Conservation (phyloP, 2,888 invertebrate species). For the Nymphalis urticae region DNA sequence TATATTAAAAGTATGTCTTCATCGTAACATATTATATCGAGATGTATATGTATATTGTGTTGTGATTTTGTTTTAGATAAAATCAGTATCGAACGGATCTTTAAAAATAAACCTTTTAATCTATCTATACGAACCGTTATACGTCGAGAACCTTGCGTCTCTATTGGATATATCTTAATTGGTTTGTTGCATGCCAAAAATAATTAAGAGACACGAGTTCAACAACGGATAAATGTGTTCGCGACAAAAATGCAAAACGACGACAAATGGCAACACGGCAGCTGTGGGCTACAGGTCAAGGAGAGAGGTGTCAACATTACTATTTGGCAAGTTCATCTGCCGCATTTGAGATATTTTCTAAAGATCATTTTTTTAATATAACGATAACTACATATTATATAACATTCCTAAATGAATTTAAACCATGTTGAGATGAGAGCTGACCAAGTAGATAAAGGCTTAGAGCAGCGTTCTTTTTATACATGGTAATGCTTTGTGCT, state of each 20-base stretch:
- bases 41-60: too few species aligned
- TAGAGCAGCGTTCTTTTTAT: too few species aligned
- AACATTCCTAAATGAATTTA: too few species aligned
- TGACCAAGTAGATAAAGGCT: too few species aligned
- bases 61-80: too few species aligned
- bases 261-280: conserved; percentile 44
- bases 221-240: conserved; percentile 16
- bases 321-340: neutral
- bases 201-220: conserved; percentile 29
- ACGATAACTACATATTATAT: neutral
- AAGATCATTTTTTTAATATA: neutral
- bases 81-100: too few species aligned
- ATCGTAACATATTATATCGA: too few species aligned
- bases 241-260: conserved; percentile 40
- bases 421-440: too few species aligned
- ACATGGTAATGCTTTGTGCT: too few species aligned
- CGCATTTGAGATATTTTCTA: neutral
- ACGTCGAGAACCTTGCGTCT: conserved; percentile 6
- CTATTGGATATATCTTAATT: conserved; percentile 22
- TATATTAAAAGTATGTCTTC: too few species aligned
- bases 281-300: conserved; percentile 57
- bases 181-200: conserved; percentile 21
- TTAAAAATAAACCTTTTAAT: neutral
- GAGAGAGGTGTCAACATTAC: conserved; percentile 49
- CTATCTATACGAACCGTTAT: conserved; percentile 1